These are phyloP conservation scores for Caenorhabditis tropicalis DNA, from an alignment of 1,140 invertebrate genomes.

Conservation along the genomic window DNA sequence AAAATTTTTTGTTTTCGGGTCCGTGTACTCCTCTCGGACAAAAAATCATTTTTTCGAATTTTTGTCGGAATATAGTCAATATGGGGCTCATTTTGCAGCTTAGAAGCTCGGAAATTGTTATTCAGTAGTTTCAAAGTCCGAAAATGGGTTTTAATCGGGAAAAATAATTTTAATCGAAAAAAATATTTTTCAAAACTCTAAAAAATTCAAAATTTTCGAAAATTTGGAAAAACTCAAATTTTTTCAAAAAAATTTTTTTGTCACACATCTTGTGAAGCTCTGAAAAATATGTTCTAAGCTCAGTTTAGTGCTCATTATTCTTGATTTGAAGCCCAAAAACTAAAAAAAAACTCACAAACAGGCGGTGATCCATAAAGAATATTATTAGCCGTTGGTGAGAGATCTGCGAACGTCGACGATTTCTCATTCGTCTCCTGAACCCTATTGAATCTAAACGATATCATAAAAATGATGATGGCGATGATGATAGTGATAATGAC, in stretches of 20 bases:
- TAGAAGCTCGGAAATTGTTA: no score
- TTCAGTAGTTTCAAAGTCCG: not conserved
- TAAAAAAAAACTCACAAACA: conserved; percentile 51
- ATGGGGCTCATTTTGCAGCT: no score
- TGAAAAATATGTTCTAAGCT: not conserved
- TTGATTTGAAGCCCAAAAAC: not conserved
- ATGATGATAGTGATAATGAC: conserved; percentile 65
- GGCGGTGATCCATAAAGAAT: conserved; percentile 45
- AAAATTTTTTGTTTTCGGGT: no score
- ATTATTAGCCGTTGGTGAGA: conserved; percentile 36
- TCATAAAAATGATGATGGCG: conserved; percentile 67
- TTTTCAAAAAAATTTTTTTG: not conserved
- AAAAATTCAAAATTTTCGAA: no score
- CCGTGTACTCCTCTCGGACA: no score
- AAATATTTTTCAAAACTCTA: no score
- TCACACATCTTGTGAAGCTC: not conserved
- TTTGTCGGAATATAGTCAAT: no score
- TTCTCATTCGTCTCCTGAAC: conserved; percentile 49
- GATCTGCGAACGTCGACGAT: conserved; percentile 4
- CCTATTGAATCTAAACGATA: conserved; percentile 61
- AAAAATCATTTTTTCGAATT: no score
- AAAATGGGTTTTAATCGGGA: not conserved
- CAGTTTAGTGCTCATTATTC: not conserved
- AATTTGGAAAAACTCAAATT: no score
- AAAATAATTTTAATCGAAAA: no score